Base-by-base conservation (phyloP, 64 coral and sea anemone species). In the Hydrozoanthus tunicans region DNA sequence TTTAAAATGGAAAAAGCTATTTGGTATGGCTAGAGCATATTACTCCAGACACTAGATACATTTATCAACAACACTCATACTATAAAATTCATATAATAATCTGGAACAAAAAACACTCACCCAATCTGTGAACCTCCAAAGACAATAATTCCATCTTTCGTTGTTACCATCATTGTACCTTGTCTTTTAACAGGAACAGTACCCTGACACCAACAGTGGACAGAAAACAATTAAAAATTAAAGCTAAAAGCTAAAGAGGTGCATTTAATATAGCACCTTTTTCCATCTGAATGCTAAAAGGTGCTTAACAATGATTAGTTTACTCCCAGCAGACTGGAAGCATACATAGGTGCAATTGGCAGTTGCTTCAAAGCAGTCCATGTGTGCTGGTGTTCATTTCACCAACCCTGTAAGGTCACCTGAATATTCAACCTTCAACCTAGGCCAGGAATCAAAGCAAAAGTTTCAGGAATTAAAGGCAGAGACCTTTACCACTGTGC, bases 161-260 rank as follows among this genome's bases (percentile, higher is more conserved):
- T 91, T 11, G 97, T 99, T 11, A 73, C 80, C 97, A 99, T 99
- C 64, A 93, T 94, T 73, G 86, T 77, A 61, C 97, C 97, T 60
- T 55, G 67, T 80, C 96, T 81, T 60, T 86, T 98, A 53, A 64
- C 58, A 67, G 93, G 93, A 58, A 73, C 3, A 13, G 53, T 17
- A 24, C 91, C 93, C 86, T 94, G 6, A 52, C 3, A 78, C 23
- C 3, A 92, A 64, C 13, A 76, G 7, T 73, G 0, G 10, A 91
- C 7, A 73, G 14, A 1, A 26, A 27, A 25, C 4, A 79, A 4
- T 25, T 12, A 3, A 10, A 80, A 62, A n/a, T 25, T 64, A 64
- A 64, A 11, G 27, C 12, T 64, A 14, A 51, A 11, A 5, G 32
- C 32, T 11, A 58, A 61, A 59, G 54, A 15, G 25, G 59, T 56